phyloP scores from a whole-genome alignment of 2,888 invertebrate genomes.

The Apamea crenata region DNA sequence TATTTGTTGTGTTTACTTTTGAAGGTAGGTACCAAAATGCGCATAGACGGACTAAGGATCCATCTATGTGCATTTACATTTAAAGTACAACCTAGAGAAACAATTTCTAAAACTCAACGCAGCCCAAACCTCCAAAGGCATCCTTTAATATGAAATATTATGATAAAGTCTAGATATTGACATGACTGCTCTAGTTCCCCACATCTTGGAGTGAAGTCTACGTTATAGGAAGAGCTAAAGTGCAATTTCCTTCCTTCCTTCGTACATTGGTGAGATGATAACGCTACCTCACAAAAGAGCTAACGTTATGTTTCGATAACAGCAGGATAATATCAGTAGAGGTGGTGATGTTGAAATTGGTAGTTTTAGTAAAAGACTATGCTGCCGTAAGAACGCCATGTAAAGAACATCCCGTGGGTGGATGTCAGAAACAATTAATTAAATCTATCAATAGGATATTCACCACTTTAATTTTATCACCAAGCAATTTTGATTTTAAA shows the following conservation, averaged over 20 bases:
- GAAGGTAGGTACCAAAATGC: neutral
- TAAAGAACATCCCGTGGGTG: neutral
- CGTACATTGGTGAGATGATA: slow-evolving; percentile 26
- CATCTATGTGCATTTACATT: neutral
- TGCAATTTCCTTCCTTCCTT: slow-evolving; percentile 40
- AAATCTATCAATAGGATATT: neutral
- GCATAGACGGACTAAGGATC: neutral
- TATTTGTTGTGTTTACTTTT: neutral
- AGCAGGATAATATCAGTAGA: slow-evolving; percentile 11
- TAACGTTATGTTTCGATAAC: slow-evolving; percentile 3
- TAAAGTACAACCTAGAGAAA: neutral
- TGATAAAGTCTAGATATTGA: slow-evolving; percentile 7
- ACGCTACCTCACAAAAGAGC: slow-evolving; percentile 11
- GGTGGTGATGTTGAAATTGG: neutral
- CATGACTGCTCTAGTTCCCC: neutral
- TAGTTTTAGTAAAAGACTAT: neutral
- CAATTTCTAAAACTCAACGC: neutral
- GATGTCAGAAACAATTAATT: neutral
- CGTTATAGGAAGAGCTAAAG: slow-evolving; percentile 13
- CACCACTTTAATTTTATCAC: neutral
- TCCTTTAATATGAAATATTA: slow-evolving; percentile 6
- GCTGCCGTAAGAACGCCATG: neutral
- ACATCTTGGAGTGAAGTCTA: slow-evolving; percentile 9
- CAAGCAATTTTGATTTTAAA: neutral
- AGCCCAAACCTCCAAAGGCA: neutral